Conservation (phyloP, 2,113 vertebrate species). For the Ifrita kowaldi region DNA sequence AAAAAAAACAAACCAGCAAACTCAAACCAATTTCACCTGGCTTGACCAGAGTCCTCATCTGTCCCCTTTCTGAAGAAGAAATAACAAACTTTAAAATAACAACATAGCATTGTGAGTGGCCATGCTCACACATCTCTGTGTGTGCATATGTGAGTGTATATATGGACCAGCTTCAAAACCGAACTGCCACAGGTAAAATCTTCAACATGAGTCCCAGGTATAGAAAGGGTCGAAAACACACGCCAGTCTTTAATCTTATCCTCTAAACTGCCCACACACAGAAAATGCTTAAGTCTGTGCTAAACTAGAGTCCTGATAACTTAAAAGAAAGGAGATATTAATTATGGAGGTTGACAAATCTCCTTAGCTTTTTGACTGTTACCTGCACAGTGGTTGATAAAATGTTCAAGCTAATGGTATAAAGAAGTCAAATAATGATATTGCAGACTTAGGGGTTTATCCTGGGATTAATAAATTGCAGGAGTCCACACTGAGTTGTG, state of each 20-base stretch:
- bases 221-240: background rate
- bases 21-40: background rate
- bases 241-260: background rate
- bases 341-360: slow-evolving; percentile 53
- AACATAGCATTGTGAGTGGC: background rate
- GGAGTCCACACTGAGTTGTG: slow-evolving; percentile 29
- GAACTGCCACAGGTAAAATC: background rate
- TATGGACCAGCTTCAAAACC: background rate
- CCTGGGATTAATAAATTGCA: slow-evolving; percentile 59
- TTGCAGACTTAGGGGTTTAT: slow-evolving; percentile 58
- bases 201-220: background rate
- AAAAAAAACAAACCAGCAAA: background rate
- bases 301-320: background rate
- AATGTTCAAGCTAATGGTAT: slow-evolving; percentile 43
- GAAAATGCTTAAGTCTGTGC: background rate
- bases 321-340: slow-evolving; percentile 49
- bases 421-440: slow-evolving; percentile 56
- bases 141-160: accelerated
- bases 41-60: background rate
- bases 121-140: background rate
- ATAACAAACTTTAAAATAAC: background rate
- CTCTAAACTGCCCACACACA: background rate
- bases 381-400: slow-evolving; percentile 60
- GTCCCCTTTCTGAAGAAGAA: background rate
- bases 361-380: slow-evolving; percentile 55